Evolutionary conservation across 2,113 vertebrate species (phyloP).

Genomic region (Diadophis punctatus): DNA sequence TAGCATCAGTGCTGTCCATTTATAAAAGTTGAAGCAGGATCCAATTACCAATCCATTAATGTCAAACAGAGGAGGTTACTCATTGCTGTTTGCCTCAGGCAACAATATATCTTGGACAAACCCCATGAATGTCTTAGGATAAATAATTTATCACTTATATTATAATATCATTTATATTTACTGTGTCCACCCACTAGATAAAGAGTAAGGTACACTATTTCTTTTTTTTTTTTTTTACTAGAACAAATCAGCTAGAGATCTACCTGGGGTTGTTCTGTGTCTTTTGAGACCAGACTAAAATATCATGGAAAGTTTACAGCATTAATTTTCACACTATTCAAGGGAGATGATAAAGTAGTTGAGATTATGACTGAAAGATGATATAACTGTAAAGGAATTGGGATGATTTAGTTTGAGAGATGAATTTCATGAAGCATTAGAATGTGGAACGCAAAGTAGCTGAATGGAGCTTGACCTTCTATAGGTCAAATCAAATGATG

Average conservation of each 20-base stretch:
- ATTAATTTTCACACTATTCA: conserved; percentile 22
- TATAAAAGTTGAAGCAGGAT: not conserved
- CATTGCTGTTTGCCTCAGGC: not conserved
- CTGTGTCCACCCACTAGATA: not conserved
- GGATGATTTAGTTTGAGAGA: not conserved
- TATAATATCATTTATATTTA: not conserved
- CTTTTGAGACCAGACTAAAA: not conserved
- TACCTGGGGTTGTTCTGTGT: not conserved
- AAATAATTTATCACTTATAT: not conserved
- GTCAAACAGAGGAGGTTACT: not conserved
- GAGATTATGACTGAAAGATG: not conserved
- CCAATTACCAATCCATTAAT: not conserved
- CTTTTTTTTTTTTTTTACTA: not conserved
- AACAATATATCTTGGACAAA: not conserved
- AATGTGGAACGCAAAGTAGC: not conserved
- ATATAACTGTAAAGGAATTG: not conserved
- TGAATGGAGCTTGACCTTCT: conserved; percentile 11
- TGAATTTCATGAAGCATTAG: not conserved
- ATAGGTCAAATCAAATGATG: conserved; percentile 25
- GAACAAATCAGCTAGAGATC: not conserved
- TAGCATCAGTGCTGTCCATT: not conserved
- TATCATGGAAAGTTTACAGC: not conserved
- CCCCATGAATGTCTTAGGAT: not conserved
- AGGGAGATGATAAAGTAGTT: not conserved
- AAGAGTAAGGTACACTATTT: not conserved